Percentiles rank a stretch among this genome's conserved stretches.
Conservation (phyloP, 2,797 vertebrate genomes). For the Pyrocephalus nanus region DNA sequence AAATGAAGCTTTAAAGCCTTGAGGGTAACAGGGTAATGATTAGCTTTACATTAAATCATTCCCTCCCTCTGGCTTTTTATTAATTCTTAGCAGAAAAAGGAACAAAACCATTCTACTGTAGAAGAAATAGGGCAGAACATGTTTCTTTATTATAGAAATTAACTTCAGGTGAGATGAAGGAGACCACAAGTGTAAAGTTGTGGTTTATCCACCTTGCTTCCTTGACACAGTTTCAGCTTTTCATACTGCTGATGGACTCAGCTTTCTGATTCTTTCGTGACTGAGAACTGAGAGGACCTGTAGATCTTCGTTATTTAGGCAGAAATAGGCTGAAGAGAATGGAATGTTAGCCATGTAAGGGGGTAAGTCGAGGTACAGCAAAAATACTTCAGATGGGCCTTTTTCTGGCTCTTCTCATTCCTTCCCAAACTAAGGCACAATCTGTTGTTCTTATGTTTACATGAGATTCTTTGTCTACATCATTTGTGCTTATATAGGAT, state of each 20-base stretch:
- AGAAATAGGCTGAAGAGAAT: not conserved
- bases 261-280: conserved; percentile 13
- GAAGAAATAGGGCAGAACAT: conserved; percentile 14
- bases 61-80: not conserved
- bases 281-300: not conserved
- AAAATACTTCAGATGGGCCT: not conserved
- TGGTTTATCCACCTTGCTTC: not conserved
- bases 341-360: not conserved
- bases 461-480: conserved; percentile 22
- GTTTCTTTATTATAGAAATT: not conserved
- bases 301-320: not conserved
- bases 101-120: conserved; percentile 16
- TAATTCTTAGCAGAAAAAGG: conserved; percentile 38
- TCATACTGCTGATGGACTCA: not conserved
- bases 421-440: conserved; percentile 21
- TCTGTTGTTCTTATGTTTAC: conserved; percentile 50
- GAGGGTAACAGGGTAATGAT: not conserved
- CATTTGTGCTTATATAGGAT: conserved; percentile 18
- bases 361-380: not conserved
- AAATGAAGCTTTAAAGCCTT: conserved; percentile 21
- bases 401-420: conserved; percentile 34
- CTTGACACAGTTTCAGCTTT: not conserved
- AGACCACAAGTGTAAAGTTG: conserved; percentile 1
- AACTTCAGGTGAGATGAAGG: conserved; percentile 7
- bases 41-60: not conserved